phyloP scores from a whole-genome alignment of 2,797 vertebrate species.

The Kryptolebias ocellatus region DNA sequence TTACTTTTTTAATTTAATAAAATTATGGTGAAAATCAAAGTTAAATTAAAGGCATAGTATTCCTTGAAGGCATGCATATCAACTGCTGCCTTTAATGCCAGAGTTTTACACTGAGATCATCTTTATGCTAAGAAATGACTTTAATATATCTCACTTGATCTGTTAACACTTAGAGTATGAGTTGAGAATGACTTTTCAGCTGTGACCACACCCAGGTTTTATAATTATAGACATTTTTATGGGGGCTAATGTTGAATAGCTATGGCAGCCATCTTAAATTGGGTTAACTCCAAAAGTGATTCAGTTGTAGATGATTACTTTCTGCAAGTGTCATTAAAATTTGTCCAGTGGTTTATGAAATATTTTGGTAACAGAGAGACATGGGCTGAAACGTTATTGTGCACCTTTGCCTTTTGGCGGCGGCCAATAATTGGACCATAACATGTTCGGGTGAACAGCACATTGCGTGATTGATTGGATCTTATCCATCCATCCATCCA shows the following conservation, averaged over 20 bases:
- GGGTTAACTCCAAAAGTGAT: background rate
- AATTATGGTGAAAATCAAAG: background rate
- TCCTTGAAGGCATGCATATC: background rate
- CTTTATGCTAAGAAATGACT: too few relatives aligned
- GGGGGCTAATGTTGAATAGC: background rate
- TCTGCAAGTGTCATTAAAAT: too few relatives aligned
- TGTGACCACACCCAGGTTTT: too few relatives aligned
- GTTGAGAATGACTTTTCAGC: background rate
- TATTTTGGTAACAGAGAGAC: too few relatives aligned
- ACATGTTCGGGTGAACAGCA: background rate
- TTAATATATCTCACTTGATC: too few relatives aligned
- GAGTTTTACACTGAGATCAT: background rate
- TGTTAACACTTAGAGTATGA: too few relatives aligned
- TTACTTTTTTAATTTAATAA: background rate
- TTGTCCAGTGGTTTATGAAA: too few relatives aligned
- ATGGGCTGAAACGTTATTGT: too few relatives aligned
- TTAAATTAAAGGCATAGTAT: background rate
- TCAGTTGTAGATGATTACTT: background rate
- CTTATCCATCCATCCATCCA: too few relatives aligned
- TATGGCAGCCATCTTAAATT: background rate
- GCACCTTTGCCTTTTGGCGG: too few relatives aligned
- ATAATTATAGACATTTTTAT: too few relatives aligned
- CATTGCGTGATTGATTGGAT: too few relatives aligned
- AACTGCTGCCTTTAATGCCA: background rate
- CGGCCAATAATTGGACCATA: background rate